phyloP scores from a whole-genome alignment of 2,888 invertebrate genomes.

The Cacoxenus indagator region DNA sequence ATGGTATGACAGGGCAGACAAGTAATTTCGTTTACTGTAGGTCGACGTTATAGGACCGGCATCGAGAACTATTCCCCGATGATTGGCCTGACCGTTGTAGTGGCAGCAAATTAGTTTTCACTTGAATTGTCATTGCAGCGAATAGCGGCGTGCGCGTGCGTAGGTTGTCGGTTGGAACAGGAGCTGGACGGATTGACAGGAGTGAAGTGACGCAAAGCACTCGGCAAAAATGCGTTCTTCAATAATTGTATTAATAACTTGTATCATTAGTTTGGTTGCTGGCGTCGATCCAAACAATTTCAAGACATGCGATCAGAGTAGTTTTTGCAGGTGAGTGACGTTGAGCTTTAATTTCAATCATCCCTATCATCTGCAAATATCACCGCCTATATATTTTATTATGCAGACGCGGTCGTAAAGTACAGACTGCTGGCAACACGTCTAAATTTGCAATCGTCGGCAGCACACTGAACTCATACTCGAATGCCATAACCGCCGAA shows the following conservation, averaged over 20 bases:
- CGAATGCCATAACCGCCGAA: constrained; percentile 79
- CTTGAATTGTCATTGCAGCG: no score
- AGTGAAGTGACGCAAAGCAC: no score
- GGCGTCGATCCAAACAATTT: constrained; percentile 91
- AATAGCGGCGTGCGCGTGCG: no score
- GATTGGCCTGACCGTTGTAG: no score
- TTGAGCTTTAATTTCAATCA: not conserved
- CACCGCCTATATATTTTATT: not conserved
- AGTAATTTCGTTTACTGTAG: no score
- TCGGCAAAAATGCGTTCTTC: constrained; percentile 63
- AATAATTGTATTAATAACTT: constrained; percentile 58
- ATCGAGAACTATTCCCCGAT: no score
- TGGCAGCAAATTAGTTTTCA: no score
- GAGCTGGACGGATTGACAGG: no score
- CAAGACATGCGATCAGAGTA: constrained; percentile 95
- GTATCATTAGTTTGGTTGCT: constrained; percentile 53
- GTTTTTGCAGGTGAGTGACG: constrained; percentile 86
- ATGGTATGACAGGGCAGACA: no score
- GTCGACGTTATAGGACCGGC: no score
- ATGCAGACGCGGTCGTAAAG: constrained; percentile 81
- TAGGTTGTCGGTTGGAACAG: no score
- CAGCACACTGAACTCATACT: constrained; percentile 77
- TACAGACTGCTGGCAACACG: constrained; percentile 76
- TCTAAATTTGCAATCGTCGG: constrained; percentile 81
- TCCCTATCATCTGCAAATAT: not conserved